phyloP scores from a whole-genome alignment of 2,797 vertebrate genomes.

The Hypotaenidia philippensis region DNA sequence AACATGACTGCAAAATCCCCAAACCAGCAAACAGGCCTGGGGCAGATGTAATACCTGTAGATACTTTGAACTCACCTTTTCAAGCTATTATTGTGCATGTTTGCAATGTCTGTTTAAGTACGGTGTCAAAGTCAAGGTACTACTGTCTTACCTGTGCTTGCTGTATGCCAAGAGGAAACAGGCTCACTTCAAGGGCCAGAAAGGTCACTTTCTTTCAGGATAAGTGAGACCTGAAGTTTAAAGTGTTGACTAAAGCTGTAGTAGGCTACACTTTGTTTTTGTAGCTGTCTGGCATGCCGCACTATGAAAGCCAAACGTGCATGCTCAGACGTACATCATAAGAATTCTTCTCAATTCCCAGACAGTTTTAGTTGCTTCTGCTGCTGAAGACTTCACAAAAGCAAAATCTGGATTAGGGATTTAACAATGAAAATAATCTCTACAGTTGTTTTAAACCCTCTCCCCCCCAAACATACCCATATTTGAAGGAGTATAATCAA shows the following conservation, averaged over 20 bases:
- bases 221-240: not conserved
- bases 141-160: not conserved
- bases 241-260: not conserved
- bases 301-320: slow-evolving; percentile 20
- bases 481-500: not conserved
- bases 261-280: not conserved
- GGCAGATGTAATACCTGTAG: not conserved
- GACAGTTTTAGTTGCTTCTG: not conserved
- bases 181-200: not conserved
- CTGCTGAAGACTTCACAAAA: not conserved
- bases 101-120: not conserved
- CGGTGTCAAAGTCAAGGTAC: not conserved
- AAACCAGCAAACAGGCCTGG: not conserved
- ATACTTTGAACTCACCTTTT: not conserved
- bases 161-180: not conserved
- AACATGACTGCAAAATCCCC: not conserved
- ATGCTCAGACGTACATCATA: not conserved
- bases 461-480: not conserved
- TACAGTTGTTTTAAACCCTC: not conserved
- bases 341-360: not conserved
- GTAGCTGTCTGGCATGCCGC: not conserved
- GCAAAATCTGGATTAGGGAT: not conserved
- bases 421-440: not conserved
- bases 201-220: not conserved
- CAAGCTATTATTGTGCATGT: not conserved